Conservation (phyloP, 2,797 vertebrate species). For the Hafferia zeledoni region DNA sequence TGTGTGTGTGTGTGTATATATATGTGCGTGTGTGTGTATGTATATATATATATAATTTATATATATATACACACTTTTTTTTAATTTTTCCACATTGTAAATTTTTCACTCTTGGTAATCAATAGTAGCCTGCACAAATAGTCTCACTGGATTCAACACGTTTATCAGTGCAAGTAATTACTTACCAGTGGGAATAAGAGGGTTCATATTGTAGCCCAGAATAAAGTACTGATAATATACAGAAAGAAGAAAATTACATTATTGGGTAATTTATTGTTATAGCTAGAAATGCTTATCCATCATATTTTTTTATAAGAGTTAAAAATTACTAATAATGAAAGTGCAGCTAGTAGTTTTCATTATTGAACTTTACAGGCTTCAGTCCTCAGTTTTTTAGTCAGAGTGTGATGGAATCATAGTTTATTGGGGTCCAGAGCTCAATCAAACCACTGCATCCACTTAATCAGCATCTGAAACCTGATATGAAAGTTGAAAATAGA, state of each 20-base stretch:
- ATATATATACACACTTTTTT: too few species aligned
- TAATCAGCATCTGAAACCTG: not conserved
- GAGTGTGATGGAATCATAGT: not conserved
- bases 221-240: not conserved
- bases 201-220: not conserved
- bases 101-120: not conserved
- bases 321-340: not conserved
- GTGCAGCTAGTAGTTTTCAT: not conserved
- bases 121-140: not conserved
- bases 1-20: not conserved
- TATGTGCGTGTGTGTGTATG: rapidly evolving
- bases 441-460: not conserved
- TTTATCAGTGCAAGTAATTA: conserved; percentile 38
- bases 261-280: not conserved
- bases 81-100: not conserved
- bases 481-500: conserved; percentile 10
- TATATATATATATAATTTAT: not conserved
- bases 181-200: not conserved
- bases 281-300: not conserved
- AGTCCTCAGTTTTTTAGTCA: not conserved
- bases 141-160: not conserved
- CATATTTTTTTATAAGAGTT: not conserved
- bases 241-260: not conserved
- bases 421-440: not conserved
- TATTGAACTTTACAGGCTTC: not conserved